phyloP scores from a whole-genome alignment of 2,888 invertebrate species.

The Epinotia ramella region DNA sequence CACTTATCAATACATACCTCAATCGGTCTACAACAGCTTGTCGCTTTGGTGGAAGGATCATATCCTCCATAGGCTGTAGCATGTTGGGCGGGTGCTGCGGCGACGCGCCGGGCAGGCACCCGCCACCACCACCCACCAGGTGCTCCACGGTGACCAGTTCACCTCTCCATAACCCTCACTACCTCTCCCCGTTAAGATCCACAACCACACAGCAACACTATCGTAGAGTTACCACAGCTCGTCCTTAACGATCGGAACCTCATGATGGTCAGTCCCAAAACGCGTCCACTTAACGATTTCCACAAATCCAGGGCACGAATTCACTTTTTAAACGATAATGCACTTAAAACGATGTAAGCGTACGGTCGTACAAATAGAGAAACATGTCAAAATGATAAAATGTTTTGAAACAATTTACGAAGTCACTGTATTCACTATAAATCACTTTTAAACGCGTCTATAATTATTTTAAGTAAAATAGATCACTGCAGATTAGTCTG shows the following conservation, averaged over 20 bases:
- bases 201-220: conserved; percentile 70
- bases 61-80: conserved; percentile 87
- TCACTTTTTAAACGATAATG: conserved; percentile 25
- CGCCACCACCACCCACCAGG: conserved; percentile 90
- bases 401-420: conserved; percentile 72
- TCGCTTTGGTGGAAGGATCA: conserved; percentile 92
- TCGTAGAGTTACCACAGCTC: conserved; percentile 63
- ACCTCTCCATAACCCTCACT: conserved; percentile 69
- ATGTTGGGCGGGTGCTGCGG: conserved; percentile 87
- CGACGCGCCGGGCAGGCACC: conserved; percentile 87
- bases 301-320: conserved; percentile 19
- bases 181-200: conserved; percentile 47
- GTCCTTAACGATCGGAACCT: conserved; percentile 44
- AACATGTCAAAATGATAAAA: conserved; percentile 46
- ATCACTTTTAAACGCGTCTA: not conserved
- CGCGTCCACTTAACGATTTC: conserved; percentile 26
- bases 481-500: not conserved
- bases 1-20: conserved; percentile 70
- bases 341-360: conserved; percentile 25
- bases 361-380: conserved; percentile 36
- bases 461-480: conserved; percentile 2
- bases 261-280: conserved; percentile 35
- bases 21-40: conserved; percentile 95
- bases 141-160: conserved; percentile 88
- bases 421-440: conserved; percentile 50